These are phyloP conservation scores for Procambarus clarkii DNA, from an alignment of 1,140 invertebrate genomes.

Conservation along the genomic window DNA sequence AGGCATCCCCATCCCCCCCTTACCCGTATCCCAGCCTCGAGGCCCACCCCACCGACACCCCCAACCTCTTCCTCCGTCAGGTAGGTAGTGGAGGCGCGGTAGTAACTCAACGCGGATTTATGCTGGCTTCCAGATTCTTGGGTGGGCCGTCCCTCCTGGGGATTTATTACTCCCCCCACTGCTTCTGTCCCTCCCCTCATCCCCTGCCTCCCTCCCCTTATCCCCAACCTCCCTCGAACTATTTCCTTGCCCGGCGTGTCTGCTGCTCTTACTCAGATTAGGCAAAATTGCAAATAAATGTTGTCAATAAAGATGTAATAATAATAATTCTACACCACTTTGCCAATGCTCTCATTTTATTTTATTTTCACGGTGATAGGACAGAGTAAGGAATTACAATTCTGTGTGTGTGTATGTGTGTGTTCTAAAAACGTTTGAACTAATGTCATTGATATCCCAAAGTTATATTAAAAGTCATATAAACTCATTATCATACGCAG, in stretches of 20 bases:
- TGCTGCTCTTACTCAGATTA: too few relatives aligned
- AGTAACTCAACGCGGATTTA: constrained; percentile 66
- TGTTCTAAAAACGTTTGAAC: too few relatives aligned
- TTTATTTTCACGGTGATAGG: too few relatives aligned
- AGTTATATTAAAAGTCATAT: too few relatives aligned
- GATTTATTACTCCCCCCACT: constrained; percentile 34
- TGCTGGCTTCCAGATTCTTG: constrained; percentile 64
- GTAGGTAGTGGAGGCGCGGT: constrained; percentile 55
- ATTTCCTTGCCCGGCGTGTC: not conserved
- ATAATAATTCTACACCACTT: too few relatives aligned
- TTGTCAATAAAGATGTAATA: too few relatives aligned
- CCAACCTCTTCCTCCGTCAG: constrained; percentile 11
- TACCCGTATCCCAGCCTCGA: not conserved
- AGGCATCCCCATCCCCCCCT: not conserved
- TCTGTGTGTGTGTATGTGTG: too few relatives aligned
- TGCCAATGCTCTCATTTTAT: too few relatives aligned
- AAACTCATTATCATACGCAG: too few relatives aligned
- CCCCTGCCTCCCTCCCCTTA: not conserved
- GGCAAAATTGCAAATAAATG: too few relatives aligned
- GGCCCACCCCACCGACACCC: not conserved
- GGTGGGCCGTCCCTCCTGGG: constrained; percentile 51
- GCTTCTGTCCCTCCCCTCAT: not conserved
- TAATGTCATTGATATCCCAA: too few relatives aligned
- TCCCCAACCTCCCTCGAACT: not conserved
- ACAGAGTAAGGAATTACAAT: too few relatives aligned